Evolutionary conservation across 53 echinoderm and acorn worm genomes (phyloP).

Genomic region (Zoroaster sp.): DNA sequence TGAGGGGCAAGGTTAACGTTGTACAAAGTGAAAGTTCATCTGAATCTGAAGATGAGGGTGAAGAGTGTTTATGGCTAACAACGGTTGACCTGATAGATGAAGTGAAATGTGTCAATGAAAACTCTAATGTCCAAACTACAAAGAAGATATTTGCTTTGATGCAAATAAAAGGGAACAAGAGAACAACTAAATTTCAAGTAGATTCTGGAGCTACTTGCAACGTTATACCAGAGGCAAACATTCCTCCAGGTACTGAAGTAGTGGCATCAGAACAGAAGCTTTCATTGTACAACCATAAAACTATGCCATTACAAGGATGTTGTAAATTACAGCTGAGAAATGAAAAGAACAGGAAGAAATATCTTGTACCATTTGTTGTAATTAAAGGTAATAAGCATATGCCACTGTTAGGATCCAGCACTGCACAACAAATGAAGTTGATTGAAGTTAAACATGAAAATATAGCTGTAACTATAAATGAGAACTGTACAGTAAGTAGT

Average conservation of each 20-base stretch:
- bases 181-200: conserved; percentile 33
- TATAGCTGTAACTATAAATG: conserved; percentile 18
- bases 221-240: conserved; percentile 41
- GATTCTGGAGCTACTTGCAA: conserved; percentile 63
- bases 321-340: neutral
- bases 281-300: neutral
- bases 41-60: too few relatives aligned
- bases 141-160: too few relatives aligned
- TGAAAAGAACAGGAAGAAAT: too few relatives aligned
- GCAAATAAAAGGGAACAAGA: neutral
- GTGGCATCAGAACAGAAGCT: neutral
- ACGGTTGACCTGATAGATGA: too few relatives aligned
- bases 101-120: too few relatives aligned
- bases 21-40: too few relatives aligned
- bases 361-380: too few relatives aligned
- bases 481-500: neutral
- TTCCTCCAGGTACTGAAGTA: conserved; percentile 21
- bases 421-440: conserved; percentile 52
- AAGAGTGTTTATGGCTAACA: too few relatives aligned
- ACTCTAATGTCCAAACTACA: too few relatives aligned
- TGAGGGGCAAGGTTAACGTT: too few relatives aligned
- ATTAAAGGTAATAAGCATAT: neutral
- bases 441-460: conserved; percentile 54
- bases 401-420: conserved; percentile 33
- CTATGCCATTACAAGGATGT: neutral